Evolutionary conservation across 64 coral and sea anemone genomes (phyloP).

Genomic region (Pocillopora verrucosa): DNA sequence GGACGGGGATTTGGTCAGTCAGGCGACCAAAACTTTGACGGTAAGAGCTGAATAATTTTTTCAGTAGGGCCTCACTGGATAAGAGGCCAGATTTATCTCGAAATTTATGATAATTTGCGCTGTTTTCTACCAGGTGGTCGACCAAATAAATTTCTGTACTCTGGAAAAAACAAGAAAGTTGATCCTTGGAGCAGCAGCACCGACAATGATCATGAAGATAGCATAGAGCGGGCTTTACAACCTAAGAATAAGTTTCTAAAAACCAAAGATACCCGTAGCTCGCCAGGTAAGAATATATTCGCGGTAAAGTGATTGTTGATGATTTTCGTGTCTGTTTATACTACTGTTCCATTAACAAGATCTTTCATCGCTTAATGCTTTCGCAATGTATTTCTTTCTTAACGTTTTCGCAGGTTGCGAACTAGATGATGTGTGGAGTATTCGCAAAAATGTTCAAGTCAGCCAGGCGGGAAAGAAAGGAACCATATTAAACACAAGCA

Average conservation of each 20-base stretch:
- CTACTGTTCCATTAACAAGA: neutral
- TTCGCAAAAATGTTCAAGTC: slow-evolving; percentile 90
- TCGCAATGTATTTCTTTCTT: neutral
- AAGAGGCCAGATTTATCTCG: neutral
- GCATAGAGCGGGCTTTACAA: slow-evolving; percentile 36
- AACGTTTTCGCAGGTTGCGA: slow-evolving; percentile 58
- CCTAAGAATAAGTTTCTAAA: slow-evolving; percentile 33
- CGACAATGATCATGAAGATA: slow-evolving; percentile 31
- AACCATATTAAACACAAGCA: slow-evolving; percentile 59
- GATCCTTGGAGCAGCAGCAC: slow-evolving; percentile 52
- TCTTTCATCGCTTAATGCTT: neutral
- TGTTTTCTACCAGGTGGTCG: slow-evolving; percentile 54
- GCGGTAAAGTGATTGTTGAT: neutral
- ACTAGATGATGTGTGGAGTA: slow-evolving; percentile 85
- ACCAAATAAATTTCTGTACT: slow-evolving; percentile 86
- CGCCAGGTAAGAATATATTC: slow-evolving; percentile 55
- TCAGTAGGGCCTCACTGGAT: neutral
- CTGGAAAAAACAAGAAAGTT: slow-evolving; percentile 49
- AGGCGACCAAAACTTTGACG: slow-evolving; percentile 34
- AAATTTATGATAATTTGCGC: neutral
- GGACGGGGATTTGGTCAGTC: slow-evolving; percentile 35
- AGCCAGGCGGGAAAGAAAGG: slow-evolving; percentile 73
- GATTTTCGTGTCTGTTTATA: neutral
- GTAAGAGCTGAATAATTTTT: neutral
- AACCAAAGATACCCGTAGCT: slow-evolving; percentile 51